Percentiles rank a stretch among this genome's conserved stretches.
phyloP scores from a whole-genome alignment of 2,113 vertebrate genomes.

The Hypanus sabinus region DNA sequence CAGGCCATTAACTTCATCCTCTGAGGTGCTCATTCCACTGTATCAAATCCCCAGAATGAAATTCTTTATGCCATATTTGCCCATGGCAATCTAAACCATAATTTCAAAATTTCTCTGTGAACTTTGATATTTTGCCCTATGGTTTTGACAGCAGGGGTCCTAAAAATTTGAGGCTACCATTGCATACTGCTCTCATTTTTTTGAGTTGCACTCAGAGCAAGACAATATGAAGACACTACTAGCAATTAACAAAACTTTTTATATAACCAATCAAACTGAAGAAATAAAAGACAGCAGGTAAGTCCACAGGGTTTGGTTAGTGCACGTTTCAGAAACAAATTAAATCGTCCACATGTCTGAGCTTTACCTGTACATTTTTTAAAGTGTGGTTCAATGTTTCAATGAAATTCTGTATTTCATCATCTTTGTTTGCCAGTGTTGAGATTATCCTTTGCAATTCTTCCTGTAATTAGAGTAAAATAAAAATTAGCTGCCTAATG shows the following conservation, averaged over 20 bases:
- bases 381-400: constrained; percentile 69
- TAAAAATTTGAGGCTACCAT: not conserved
- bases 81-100: too few relatives aligned
- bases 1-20: too few relatives aligned
- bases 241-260: not conserved
- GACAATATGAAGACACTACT: not conserved
- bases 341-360: not conserved
- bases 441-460: constrained; percentile 80
- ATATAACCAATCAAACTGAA: not conserved
- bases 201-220: not conserved
- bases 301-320: not conserved
- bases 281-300: not conserved
- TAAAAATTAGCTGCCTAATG: not conserved
- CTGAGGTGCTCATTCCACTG: too few relatives aligned
- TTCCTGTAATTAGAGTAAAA: constrained; percentile 63
- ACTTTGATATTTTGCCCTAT: too few relatives aligned
- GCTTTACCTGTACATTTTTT: constrained; percentile 73
- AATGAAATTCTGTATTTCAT: constrained; percentile 84
- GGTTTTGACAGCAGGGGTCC: not conserved
- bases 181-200: not conserved
- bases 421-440: constrained; percentile 82
- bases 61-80: too few relatives aligned
- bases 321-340: not conserved
- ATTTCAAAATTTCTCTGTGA: too few relatives aligned
- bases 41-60: too few relatives aligned